Base-by-base conservation (phyloP, 2,888 invertebrate species). In the Apotomis betuletana region DNA sequence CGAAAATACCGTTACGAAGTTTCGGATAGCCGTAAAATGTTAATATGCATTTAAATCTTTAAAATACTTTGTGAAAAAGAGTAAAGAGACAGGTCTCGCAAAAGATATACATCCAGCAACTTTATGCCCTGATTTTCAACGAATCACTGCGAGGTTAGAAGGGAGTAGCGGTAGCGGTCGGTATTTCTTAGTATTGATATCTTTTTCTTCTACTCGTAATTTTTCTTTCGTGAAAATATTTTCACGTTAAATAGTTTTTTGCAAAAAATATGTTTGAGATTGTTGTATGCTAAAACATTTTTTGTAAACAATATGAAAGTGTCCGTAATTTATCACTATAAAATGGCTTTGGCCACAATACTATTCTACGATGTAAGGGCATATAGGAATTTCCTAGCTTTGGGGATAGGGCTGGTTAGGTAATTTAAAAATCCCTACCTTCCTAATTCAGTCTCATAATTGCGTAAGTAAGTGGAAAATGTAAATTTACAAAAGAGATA, bases 371-470 rank as follows among this genome's bases (percentile, higher is more conserved):
- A 72, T 59, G 67, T 71, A 67, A 55, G 62, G 68, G 67, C 62
- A 41, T 59, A 57, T 38, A 63, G 68, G 72, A 68, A 63, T 63
- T 72, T 68, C 69, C 72, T 68, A 68, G 72, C 63, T 63, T 63
- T 63, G 52, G 69, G 69, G 67, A 63, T 72, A 74, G 80, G 81
- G 83, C 77, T 81, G 78, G 81, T 75, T 79, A 74, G 74, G 82
- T 85, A 81, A 83, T 76, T 78, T 81, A 81, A 77, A 82, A 82
- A 85, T 81, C 77, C 84, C 89, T 90, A 90, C 83, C 78, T 80
- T 83, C 78, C 89, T 91, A 91, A 87, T 87, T 92, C 92, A 92
- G 92, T 92, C 92, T 92, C 91, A 89, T 90, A 86, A 85, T 91
- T 90, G 87, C 90, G 85, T 90, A 91, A 86, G 84, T 84, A 89